A percentile compares a stretch with the other conserved stretches of the same genome.
Conservation (phyloP, 2,888 invertebrate species). For the Sminthurides aquaticus region DNA sequence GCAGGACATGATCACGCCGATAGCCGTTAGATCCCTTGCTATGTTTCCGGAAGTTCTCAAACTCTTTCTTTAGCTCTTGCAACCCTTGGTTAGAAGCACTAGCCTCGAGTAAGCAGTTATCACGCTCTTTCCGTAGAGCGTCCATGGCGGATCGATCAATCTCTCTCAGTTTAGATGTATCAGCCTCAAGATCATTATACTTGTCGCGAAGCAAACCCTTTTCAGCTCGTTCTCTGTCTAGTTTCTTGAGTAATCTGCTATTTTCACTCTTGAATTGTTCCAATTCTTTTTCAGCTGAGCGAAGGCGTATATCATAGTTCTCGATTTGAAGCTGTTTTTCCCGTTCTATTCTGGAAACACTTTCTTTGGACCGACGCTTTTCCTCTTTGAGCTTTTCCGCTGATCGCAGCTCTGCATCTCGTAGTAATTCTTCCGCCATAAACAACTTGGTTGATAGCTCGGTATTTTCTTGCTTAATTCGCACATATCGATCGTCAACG, state of each 20-base stretch:
- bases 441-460: constrained; percentile 65
- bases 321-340: constrained; percentile 72
- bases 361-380: constrained; percentile 75
- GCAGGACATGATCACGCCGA: constrained; percentile 13
- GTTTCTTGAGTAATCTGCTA: constrained; percentile 56
- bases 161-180: constrained; percentile 52
- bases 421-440: constrained; percentile 81
- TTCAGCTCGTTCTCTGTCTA: constrained; percentile 57
- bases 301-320: constrained; percentile 55
- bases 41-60: constrained; percentile 54
- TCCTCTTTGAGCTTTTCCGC: constrained; percentile 72
- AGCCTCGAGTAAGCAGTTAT: constrained; percentile 28
- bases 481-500: constrained; percentile 78
- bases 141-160: constrained; percentile 53
- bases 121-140: constrained; percentile 49
- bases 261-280: constrained; percentile 60
- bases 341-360: constrained; percentile 71
- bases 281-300: constrained; percentile 62
- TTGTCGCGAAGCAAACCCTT: constrained; percentile 49
- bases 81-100: constrained; percentile 45
- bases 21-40: constrained; percentile 19
- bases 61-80: constrained; percentile 59
- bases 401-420: constrained; percentile 69
- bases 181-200: constrained; percentile 55
- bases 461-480: constrained; percentile 87